Base-by-base conservation (phyloP, 2,797 vertebrate genomes). In the Varecia variegata region DNA sequence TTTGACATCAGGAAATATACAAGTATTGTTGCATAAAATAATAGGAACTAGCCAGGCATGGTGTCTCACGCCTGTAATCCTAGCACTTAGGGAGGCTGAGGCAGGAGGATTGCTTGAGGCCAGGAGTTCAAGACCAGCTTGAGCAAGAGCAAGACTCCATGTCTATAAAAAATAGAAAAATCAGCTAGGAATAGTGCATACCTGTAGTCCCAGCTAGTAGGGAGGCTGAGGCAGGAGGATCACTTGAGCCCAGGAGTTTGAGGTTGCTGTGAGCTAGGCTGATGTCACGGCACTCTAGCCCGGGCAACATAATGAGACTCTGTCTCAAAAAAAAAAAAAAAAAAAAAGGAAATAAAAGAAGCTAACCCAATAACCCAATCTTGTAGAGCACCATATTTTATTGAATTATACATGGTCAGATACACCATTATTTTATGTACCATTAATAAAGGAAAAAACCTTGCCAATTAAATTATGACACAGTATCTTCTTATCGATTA, bases 1-100 rank as follows among this genome's bases (percentile, higher is more conserved):
- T 88, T 96, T 68, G 86, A 83, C 65, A 90, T 67, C 27, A 92
- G 50, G 21, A 90, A n/a, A 89, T 77, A 86, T 62, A 50, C 21
- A 60, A 9, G 7, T 60, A 96, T 47, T 14, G 38, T 70, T 93
- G n/a, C 12, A 35, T 82, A 83, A 93, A 80, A 74, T 79, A 86
- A 32, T 35, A 82, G 47, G 14, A 92, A 76, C 7, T 45, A 96
- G 62, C 30, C 14, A 88, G 15, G 62, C 32, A 0, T n/a, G 15
- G 62, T n/a, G 15, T 17, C 32, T 65, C 62, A 9, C 0, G 1
- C 32, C 62, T 65, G 3, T 65, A 65, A 65, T 65, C 15, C 62
- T 65, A n/a, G 62, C 62, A 65, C 15, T 65, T 65, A n/a, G 62
- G 15, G 32, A 65, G 32, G 10, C 56, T 27, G 25, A 58, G 25